Percentiles rank a stretch among this genome's conserved stretches.
Conservation (phyloP, 2,113 vertebrate species). For the Etheostoma spectabile region DNA sequence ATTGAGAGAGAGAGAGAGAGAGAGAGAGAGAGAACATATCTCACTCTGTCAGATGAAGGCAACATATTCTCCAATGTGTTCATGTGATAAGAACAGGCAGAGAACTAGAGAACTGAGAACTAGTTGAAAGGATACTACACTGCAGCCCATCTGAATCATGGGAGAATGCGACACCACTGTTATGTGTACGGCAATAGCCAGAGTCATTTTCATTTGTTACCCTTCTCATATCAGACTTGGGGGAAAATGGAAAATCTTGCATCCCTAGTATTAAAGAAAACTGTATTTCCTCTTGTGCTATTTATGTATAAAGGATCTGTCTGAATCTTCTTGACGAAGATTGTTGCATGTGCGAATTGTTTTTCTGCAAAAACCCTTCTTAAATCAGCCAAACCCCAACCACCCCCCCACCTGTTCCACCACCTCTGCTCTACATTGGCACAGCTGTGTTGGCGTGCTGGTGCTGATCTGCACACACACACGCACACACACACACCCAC, state of each 20-base stretch:
- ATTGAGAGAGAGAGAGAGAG: conserved; percentile 4
- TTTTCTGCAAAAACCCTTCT: no score
- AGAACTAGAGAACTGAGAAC: no score
- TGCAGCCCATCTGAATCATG: conserved; percentile 20
- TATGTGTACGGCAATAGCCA: background rate
- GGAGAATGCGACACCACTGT: background rate
- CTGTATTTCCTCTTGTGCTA: no score
- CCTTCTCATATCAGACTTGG: background rate
- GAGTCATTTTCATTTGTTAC: conserved; percentile 16
- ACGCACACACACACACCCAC: conserved; percentile 13
- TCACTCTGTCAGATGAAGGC: conserved; percentile 31
- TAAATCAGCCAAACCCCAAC: no score
- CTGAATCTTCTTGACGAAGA: no score
- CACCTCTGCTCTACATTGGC: background rate
- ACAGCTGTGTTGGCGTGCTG: background rate
- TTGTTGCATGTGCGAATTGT: no score
- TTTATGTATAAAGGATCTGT: no score
- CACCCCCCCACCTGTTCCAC: conserved; percentile 15
- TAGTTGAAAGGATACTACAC: conserved; percentile 32
- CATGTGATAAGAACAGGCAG: conserved; percentile 21
- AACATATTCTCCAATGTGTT: conserved; percentile 11
- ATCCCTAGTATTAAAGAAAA: no score
- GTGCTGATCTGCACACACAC: conserved; percentile 16
- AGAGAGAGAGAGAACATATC: conserved; percentile 8
- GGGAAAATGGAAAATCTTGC: no score